phyloP scores from a whole-genome alignment of 2,888 invertebrate genomes.

The Drosophila bunnanda region DNA sequence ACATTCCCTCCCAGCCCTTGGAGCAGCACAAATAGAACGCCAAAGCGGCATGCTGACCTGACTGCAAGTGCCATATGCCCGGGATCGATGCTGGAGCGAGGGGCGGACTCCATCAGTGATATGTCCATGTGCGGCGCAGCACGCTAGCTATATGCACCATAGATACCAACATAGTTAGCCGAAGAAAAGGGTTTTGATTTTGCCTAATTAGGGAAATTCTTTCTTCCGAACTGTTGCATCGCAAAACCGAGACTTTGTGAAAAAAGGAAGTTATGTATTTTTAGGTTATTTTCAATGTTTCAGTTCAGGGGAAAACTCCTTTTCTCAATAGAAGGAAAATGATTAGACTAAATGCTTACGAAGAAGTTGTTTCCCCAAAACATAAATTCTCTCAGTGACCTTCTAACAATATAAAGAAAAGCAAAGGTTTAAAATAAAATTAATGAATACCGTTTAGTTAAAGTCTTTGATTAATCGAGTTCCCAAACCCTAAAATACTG shows the following conservation, averaged over 20 bases:
- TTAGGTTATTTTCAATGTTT: background rate
- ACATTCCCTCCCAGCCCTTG: slow-evolving; percentile 8
- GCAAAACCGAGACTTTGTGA: background rate
- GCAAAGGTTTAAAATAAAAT: too few species aligned
- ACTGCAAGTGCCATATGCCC: slow-evolving; percentile 36
- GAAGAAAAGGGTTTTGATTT: slow-evolving; percentile 35
- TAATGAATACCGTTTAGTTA: too few species aligned
- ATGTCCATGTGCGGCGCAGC: slow-evolving; percentile 23
- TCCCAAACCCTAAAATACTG: too few species aligned
- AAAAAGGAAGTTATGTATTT: slow-evolving; percentile 8
- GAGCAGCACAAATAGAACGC: slow-evolving; percentile 38
- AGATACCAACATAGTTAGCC: slow-evolving; percentile 1
- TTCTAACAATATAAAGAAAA: too few species aligned
- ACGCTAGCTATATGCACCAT: slow-evolving; percentile 7
- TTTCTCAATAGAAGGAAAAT: background rate
- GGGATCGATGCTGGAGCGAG: slow-evolving; percentile 9
- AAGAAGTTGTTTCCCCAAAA: too few species aligned
- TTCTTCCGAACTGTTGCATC: slow-evolving; percentile 15
- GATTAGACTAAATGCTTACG: too few species aligned
- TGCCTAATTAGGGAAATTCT: slow-evolving; percentile 37
- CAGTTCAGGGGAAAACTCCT: background rate
- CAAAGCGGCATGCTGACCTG: slow-evolving; percentile 37
- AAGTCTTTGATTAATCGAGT: too few species aligned
- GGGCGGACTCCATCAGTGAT: slow-evolving; percentile 18
- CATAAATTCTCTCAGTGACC: too few species aligned